A percentile compares a stretch with the other conserved stretches of the same genome.
Conservation (phyloP, 2,888 invertebrate species). For the Furcula furcula region DNA sequence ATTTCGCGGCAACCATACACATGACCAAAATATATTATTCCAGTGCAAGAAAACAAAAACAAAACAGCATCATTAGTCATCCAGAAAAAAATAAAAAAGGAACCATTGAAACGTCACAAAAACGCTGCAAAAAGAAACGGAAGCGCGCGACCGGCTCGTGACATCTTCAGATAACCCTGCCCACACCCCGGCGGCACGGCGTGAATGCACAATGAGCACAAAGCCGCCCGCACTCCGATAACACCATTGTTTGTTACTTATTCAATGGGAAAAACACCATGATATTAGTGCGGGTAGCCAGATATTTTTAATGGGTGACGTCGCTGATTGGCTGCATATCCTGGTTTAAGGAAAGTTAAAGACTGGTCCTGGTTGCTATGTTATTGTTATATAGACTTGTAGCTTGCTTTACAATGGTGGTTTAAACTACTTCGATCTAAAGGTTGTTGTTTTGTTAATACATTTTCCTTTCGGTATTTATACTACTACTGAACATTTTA, state of each 20-base stretch:
- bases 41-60: background rate
- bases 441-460: no score
- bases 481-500: no score
- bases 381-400: no score
- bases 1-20: no score
- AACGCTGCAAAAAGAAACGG: constrained; percentile 4
- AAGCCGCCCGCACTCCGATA: constrained; percentile 17
- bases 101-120: constrained; percentile 20
- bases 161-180: constrained; percentile 36
- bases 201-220: constrained; percentile 18
- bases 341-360: no score
- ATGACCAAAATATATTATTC: background rate
- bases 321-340: no score
- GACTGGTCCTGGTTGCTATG: no score
- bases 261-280: constrained; percentile 7
- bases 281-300: no score
- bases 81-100: constrained; percentile 4
- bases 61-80: constrained; percentile 16
- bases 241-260: constrained; percentile 12
- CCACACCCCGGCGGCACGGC: constrained; percentile 10
- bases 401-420: no score
- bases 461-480: no score
- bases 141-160: constrained; percentile 12
- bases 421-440: no score
- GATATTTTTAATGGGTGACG: no score